These are phyloP conservation scores for Scomber colias DNA, from an alignment of 2,113 vertebrate species.

Conservation along the genomic window DNA sequence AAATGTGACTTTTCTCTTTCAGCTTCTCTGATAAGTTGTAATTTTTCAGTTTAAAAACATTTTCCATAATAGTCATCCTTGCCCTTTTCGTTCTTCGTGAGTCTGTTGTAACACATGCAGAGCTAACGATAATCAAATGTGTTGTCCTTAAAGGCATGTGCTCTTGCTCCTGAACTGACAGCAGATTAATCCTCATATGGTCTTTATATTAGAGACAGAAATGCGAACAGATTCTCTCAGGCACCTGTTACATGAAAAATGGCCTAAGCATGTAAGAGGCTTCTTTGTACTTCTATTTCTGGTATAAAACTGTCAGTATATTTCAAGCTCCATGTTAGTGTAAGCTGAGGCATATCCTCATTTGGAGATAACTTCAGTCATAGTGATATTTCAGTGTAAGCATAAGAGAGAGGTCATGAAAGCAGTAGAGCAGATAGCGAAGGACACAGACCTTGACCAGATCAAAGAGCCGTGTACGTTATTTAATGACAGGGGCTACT, in stretches of 20 bases:
- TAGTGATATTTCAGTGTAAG: slow-evolving; percentile 57
- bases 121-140: slow-evolving; percentile 42
- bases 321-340: slow-evolving; percentile 39
- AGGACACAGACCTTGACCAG: slow-evolving; percentile 60
- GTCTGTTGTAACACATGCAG: slow-evolving; percentile 34
- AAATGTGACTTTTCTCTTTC: background rate
- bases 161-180: background rate
- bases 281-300: slow-evolving; percentile 58
- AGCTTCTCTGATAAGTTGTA: background rate
- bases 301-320: slow-evolving; percentile 71
- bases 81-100: slow-evolving; percentile 21
- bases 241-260: slow-evolving; percentile 79
- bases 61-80: slow-evolving; percentile 22
- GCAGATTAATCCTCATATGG: slow-evolving; percentile 58
- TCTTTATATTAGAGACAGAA: slow-evolving; percentile 53
- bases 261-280: slow-evolving; percentile 23
- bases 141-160: slow-evolving; percentile 22
- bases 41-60: slow-evolving; percentile 46
- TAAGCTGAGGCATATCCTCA: slow-evolving; percentile 34
- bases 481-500: slow-evolving; percentile 52
- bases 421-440: slow-evolving; percentile 33
- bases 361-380: slow-evolving; percentile 47
- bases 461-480: slow-evolving; percentile 71
- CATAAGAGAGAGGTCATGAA: slow-evolving; percentile 31
- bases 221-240: slow-evolving; percentile 55